Evolutionary conservation across 1,140 invertebrate species (phyloP), one percentile per base, ranked within the genome.

Genomic region (Artemia franciscana): DNA sequence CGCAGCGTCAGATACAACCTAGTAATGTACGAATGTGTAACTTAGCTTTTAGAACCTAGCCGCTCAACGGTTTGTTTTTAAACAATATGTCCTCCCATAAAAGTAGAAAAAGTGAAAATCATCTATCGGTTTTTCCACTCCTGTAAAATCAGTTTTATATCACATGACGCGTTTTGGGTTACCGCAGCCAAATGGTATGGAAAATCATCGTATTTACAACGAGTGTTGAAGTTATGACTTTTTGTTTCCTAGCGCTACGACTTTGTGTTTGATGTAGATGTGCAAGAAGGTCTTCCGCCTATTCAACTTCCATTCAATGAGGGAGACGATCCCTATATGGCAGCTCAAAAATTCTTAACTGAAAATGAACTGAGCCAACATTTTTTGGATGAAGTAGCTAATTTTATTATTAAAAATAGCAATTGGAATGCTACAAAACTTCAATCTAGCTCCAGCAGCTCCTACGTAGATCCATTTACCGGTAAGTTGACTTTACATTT

Each of bases 381-480:
- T n/a, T 91, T 85, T 74, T 78, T 95, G 57, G 91, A 95, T 69
- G 85, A 93, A 77, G 86, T 96, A 25, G 90, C 91, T n/a, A 87
- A 92, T 74, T 95, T 95, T 72, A 93, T 97, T 63, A 78, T 91
- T 15, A 86, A 82, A 64, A 95, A 95, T 75, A 78, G 78, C 24
- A 75, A 70, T 67, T 15, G 66, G 65, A 60, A 65, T 63, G 5
- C 61, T 56, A 60, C 56, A 63, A 62, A 56, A 24, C 24, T 59
- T 56, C 58, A 60, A 7, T 60, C 24, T 24, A 63, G 28, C 25
- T 64, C 63, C 30, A 66, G 62, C 5, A 58, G 60, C 57, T n/a
- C 21, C 28, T 65, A 56, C 59, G 66, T 78, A 64, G 86, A 89
- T 78, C 86, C 86, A 5, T 88, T 88, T 68, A 90, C 86, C 5